A percentile compares a stretch with the other conserved stretches of the same genome.
Evolutionary conservation across 2,888 invertebrate species (phyloP).

Genomic region (Philereme transversata): DNA sequence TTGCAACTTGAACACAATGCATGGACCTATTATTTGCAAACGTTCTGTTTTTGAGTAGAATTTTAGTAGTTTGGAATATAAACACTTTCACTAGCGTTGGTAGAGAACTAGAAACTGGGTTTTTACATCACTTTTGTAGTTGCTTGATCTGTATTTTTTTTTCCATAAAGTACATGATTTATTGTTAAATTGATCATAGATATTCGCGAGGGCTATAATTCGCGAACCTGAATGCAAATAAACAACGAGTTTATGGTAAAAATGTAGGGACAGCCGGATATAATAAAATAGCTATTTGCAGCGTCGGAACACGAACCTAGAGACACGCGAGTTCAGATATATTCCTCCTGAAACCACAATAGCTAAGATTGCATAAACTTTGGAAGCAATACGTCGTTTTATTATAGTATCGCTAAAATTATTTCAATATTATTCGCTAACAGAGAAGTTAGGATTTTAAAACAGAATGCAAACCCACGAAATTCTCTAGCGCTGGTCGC

Average conservation of each 20-base stretch:
- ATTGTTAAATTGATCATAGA: slow-evolving; percentile 20
- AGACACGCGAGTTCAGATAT: slow-evolving; percentile 20
- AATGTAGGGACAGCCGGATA: slow-evolving; percentile 7
- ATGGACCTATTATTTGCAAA: slow-evolving; percentile 33
- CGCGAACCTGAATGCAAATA: slow-evolving; percentile 16
- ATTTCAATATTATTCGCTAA: too few relatives aligned
- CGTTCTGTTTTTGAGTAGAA: slow-evolving; percentile 30
- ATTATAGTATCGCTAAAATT: too few relatives aligned
- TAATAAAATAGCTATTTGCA: slow-evolving; percentile 16
- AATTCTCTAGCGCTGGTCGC: slow-evolving; percentile 17
- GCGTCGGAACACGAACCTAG: slow-evolving; percentile 13
- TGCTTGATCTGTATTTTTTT: slow-evolving; percentile 27
- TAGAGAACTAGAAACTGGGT: slow-evolving; percentile 23
- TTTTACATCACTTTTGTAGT: slow-evolving; percentile 29
- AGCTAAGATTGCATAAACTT: too few relatives aligned
- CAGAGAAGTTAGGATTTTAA: not conserved
- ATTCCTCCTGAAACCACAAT: slow-evolving; percentile 11
- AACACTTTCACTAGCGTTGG: slow-evolving; percentile 26
- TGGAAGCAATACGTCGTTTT: too few relatives aligned
- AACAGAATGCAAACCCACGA: slow-evolving; percentile 21
- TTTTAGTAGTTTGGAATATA: slow-evolving; percentile 24
- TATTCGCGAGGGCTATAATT: slow-evolving; percentile 22
- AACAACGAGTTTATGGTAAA: slow-evolving; percentile 7
- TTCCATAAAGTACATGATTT: slow-evolving; percentile 12
- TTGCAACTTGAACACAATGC: slow-evolving; percentile 29